A percentile compares a stretch with the other conserved stretches of the same genome.
phyloP scores from a whole-genome alignment of 2,797 vertebrate genomes.

The Sebastes taczanowskii region DNA sequence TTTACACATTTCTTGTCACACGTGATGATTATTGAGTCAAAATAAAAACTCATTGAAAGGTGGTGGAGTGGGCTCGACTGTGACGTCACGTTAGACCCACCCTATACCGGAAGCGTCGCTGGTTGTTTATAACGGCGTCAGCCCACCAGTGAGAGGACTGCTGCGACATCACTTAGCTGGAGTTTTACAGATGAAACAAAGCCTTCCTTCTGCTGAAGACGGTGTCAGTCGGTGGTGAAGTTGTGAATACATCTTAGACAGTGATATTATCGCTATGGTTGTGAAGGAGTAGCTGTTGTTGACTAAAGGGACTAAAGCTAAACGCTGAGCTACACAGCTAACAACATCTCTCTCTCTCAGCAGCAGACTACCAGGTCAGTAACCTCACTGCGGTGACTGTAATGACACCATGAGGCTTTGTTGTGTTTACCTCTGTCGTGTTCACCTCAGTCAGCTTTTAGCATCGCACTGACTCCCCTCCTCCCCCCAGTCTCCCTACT shows the following conservation, averaged over 20 bases:
- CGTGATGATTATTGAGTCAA: no score
- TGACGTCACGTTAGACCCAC: conserved; percentile 52
- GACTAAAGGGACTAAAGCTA: conserved; percentile 5
- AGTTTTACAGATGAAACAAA: conserved; percentile 1
- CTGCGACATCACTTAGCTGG: not conserved
- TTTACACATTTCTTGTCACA: no score
- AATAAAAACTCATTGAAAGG: no score
- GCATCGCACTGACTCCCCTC: not conserved
- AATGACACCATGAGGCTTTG: not conserved
- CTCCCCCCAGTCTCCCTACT: not conserved
- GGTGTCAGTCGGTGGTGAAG: not conserved
- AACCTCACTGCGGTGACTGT: not conserved
- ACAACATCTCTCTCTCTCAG: not conserved
- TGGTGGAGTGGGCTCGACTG: conserved; percentile 15
- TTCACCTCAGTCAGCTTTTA: not conserved
- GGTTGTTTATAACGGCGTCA: not conserved
- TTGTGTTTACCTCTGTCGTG: conserved; percentile 24
- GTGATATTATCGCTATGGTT: not conserved
- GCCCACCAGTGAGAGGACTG: not conserved
- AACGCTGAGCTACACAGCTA: not conserved
- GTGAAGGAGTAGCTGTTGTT: conserved; percentile 14
- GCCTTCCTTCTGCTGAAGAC: not conserved
- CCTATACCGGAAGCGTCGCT: conserved; percentile 54
- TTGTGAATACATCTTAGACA: not conserved
- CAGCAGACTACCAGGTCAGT: conserved; percentile 53